These are phyloP conservation scores for silkworm (Bombyx mori) DNA, from an alignment of 1,140 invertebrate species.

Conservation along the genomic window DNA sequence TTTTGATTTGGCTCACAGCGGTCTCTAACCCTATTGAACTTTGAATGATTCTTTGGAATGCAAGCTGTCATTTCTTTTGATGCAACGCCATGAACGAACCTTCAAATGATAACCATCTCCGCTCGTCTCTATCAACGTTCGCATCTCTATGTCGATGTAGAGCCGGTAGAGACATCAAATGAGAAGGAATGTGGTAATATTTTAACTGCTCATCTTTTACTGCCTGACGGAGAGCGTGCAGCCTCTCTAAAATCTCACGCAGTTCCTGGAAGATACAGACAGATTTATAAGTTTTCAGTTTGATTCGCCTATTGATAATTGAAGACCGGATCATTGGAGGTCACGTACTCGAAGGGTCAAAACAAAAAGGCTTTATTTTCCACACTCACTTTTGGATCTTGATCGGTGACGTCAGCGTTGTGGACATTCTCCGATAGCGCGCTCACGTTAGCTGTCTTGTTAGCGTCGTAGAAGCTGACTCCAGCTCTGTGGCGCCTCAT, in stretches of 20 bases:
- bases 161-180: constrained; percentile 44
- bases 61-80: too few relatives aligned
- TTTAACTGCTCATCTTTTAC: constrained; percentile 43
- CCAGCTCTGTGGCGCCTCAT: constrained; percentile 61
- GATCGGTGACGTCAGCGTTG: constrained; percentile 43
- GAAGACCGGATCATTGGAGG: too few relatives aligned
- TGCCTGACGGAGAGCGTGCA: constrained; percentile 46
- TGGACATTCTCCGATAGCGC: constrained; percentile 36
- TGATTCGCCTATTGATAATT: too few relatives aligned
- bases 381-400: constrained; percentile 49
- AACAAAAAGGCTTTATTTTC: too few relatives aligned
- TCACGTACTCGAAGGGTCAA: too few relatives aligned
- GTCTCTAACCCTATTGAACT: too few relatives aligned
- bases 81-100: constrained; percentile 19
- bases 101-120: constrained; percentile 54
- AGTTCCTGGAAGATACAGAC: constrained; percentile 39
- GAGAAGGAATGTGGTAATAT: constrained; percentile 34
- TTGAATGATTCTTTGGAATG: too few relatives aligned
- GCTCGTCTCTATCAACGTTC: constrained; percentile 57
- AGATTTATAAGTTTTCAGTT: neutral
- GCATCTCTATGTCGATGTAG: constrained; percentile 57
- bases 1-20: neutral
- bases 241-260: constrained; percentile 46
- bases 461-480: constrained; percentile 54
- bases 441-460: constrained; percentile 35